Percentiles rank a stretch among this genome's conserved stretches.
These are phyloP conservation scores for Danio rerio DNA, from an alignment of 2,113 vertebrate species.

Conservation along the genomic window DNA sequence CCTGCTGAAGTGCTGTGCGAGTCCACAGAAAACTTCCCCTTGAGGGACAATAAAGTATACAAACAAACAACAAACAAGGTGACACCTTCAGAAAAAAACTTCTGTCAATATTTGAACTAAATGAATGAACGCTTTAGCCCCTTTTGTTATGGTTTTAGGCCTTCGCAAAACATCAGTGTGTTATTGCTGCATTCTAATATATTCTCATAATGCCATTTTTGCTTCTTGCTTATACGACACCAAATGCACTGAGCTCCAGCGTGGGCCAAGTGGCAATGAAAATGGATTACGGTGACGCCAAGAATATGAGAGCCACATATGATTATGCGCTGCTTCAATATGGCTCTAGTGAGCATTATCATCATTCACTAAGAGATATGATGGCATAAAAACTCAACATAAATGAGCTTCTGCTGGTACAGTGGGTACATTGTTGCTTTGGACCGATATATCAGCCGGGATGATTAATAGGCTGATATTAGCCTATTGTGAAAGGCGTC, in stretches of 20 bases:
- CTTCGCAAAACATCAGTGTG: constrained; percentile 6
- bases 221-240: background rate
- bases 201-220: constrained; percentile 19
- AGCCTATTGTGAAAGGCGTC: background rate
- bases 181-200: constrained; percentile 16
- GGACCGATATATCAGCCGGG: constrained; percentile 1
- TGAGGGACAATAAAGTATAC: too few species aligned
- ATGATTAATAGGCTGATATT: constrained; percentile 20
- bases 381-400: constrained; percentile 32
- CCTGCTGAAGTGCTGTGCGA: too few species aligned
- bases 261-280: constrained; percentile 22
- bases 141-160: background rate
- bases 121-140: background rate
- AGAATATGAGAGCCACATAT: constrained; percentile 4
- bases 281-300: constrained; percentile 25
- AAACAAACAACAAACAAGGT: too few species aligned
- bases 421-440: constrained; percentile 18
- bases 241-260: constrained; percentile 8
- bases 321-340: constrained; percentile 35
- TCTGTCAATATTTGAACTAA: background rate
- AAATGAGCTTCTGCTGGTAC: constrained; percentile 20
- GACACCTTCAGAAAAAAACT: constrained; percentile 49
- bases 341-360: constrained; percentile 10
- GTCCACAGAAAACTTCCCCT: too few species aligned
- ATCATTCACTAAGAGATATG: constrained; percentile 42